A percentile compares a stretch with the other conserved stretches of the same genome.
Evolutionary conservation across 2,888 invertebrate genomes (phyloP).

Genomic region (Philaethria dido): DNA sequence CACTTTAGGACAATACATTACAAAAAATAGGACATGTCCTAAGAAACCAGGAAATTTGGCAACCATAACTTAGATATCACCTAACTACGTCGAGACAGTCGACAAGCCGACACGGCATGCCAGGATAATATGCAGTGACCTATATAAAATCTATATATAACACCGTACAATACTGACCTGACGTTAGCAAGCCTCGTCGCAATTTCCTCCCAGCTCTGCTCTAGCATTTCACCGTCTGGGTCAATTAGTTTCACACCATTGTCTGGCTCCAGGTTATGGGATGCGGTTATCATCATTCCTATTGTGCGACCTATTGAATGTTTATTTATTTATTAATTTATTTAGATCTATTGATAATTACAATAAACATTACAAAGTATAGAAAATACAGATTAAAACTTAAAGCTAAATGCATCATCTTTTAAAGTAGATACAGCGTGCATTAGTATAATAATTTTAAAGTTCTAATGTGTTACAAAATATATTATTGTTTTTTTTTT

Average conservation of each 20-base stretch:
- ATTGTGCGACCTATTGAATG: constrained; percentile 85
- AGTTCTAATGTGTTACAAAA: no score
- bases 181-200: constrained; percentile 95
- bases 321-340: not conserved
- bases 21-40: not conserved
- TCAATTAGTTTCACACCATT: constrained; percentile 99
- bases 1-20: not conserved
- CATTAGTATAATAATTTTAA: no score
- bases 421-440: no score
- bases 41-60: not conserved
- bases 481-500: no score
- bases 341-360: no score
- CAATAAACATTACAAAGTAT: no score
- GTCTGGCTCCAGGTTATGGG: constrained; percentile 98
- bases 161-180: constrained; percentile 67
- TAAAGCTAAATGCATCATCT: no score
- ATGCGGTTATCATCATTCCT: constrained; percentile 99
- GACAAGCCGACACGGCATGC: not conserved
- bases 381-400: no score
- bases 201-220: constrained; percentile 94
- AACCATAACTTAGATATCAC: no score
- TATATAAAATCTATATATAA: constrained; percentile 19
- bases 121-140: constrained; percentile 13
- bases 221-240: constrained; percentile 98
- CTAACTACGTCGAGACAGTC: not conserved